Evolutionary conservation across 2,113 vertebrate species (phyloP), one percentile per base, ranked within the genome.

Genomic region (Eretmochelys imbricata): DNA sequence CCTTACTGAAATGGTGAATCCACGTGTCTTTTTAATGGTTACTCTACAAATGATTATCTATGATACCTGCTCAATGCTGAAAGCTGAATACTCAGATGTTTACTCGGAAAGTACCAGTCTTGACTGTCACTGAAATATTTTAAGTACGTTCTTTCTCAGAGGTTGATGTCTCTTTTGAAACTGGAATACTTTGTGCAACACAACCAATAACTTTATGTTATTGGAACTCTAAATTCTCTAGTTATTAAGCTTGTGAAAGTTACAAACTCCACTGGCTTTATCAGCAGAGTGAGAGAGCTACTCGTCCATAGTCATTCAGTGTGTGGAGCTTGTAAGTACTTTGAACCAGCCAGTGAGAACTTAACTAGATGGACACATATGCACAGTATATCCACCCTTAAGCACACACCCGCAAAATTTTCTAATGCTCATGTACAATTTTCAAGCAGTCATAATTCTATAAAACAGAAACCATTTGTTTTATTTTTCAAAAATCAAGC

Each of bases 1-100:
- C 94, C 94, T 96, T 96, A 59, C 89, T 85, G 95, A 95, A 96
- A 96, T 24, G 54, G 84, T 90, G 95, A 96, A 95, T 95, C 95
- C 95, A 96, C 94, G 85, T 97, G 80, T 90, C 85, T 96, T 96
- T 96, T 96, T 96, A 95, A 97, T 96, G 96, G 96, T 93, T 91
- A 96, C 42, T 92, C 89, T 94, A 96, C 90, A 94, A 25, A 57
- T 11, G 1, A 95, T 94, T 96, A 97, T 96, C 96, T 96, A 92
- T 87, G 31, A 72, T 76, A 86, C 59, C 75, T 95, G 89, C 91
- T 93, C 94, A 69, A 81, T 85, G 82, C 59, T 90, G 94, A 96
- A 84, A 97, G 95, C 94, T 96, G 93, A 97, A 95, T 95, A 48
- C 46, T 89, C 97, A 94, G 82, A 92, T 97, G 88, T 91, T 91